A percentile compares a stretch with the other conserved stretches of the same genome.
phyloP scores from a whole-genome alignment of 2,888 invertebrate genomes.

The Pheosia tremula region DNA sequence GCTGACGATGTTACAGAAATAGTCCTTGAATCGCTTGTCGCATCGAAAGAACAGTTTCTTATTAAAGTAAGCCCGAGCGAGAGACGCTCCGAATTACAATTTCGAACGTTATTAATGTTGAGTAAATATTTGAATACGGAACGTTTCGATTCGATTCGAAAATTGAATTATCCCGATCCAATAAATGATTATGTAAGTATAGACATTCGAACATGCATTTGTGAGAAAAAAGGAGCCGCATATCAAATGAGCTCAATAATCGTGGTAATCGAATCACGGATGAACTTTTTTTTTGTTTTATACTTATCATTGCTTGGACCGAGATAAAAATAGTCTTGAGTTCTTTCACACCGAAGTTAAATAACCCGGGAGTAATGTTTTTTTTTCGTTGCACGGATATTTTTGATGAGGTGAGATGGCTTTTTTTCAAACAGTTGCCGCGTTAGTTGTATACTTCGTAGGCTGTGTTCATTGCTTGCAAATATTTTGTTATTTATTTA shows the following conservation, averaged over 20 bases:
- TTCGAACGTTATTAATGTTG: slow-evolving; percentile 35
- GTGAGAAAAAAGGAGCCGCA: slow-evolving; percentile 43
- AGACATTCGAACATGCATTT: slow-evolving; percentile 36
- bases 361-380: slow-evolving; percentile 43
- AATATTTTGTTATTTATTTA: neutral
- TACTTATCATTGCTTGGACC: slow-evolving; percentile 35
- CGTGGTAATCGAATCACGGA: slow-evolving; percentile 63
- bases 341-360: slow-evolving; percentile 60
- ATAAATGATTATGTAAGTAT: slow-evolving; percentile 28
- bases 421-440: slow-evolving; percentile 50
- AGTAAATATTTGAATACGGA: slow-evolving; percentile 43
- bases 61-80: neutral
- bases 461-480: neutral
- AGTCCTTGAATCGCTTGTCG: neutral
- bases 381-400: slow-evolving; percentile 39
- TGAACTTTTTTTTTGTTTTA: slow-evolving; percentile 45
- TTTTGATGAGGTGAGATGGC: slow-evolving; percentile 23
- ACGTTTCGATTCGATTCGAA: slow-evolving; percentile 30
- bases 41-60: neutral
- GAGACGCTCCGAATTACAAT: slow-evolving; percentile 27
- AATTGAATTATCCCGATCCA: slow-evolving; percentile 33
- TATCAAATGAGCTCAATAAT: slow-evolving; percentile 53
- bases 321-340: slow-evolving; percentile 58
- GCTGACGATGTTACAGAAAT: slow-evolving; percentile 14
- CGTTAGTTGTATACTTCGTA: neutral